phyloP scores from a whole-genome alignment of 2,113 vertebrate species.

The Poeciliopsis occidentalis region DNA sequence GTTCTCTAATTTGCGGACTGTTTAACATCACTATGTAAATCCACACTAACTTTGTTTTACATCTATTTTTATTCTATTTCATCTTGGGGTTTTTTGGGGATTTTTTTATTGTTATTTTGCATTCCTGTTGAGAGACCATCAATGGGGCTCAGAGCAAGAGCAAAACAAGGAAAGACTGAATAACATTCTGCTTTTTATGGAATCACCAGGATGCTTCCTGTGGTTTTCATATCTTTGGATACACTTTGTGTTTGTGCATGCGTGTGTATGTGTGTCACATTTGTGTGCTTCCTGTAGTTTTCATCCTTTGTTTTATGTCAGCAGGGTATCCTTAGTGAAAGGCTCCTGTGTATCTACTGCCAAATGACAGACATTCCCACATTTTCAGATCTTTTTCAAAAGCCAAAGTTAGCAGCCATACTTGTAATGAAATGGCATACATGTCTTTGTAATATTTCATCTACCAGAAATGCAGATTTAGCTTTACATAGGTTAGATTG shows the following conservation, averaged over 20 bases:
- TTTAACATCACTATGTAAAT: no score
- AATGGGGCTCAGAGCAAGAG: slow-evolving; percentile 11
- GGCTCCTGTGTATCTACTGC: neutral
- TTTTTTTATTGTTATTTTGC: no score
- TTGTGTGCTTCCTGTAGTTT: slow-evolving; percentile 15
- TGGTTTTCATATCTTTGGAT: slow-evolving; percentile 26
- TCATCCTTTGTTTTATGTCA: slow-evolving; percentile 25
- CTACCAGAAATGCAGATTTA: neutral
- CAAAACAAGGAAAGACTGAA: slow-evolving; percentile 26
- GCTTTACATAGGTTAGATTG: neutral
- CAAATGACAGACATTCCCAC: neutral
- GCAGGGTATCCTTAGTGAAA: slow-evolving; percentile 22
- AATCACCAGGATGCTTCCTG: slow-evolving; percentile 36
- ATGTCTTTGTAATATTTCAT: neutral
- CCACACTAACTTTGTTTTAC: no score
- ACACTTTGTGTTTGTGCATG: neutral
- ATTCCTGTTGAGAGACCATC: slow-evolving; percentile 3
- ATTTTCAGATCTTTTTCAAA: neutral
- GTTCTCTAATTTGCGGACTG: no score
- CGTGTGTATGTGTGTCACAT: neutral
- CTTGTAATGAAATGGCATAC: neutral
- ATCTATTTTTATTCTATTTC: no score
- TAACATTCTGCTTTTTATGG: slow-evolving; percentile 27
- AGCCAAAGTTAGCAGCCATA: neutral
- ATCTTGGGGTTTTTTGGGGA: no score